phyloP scores from a whole-genome alignment of 2,888 invertebrate species.

The Toxonevra muliebris region DNA sequence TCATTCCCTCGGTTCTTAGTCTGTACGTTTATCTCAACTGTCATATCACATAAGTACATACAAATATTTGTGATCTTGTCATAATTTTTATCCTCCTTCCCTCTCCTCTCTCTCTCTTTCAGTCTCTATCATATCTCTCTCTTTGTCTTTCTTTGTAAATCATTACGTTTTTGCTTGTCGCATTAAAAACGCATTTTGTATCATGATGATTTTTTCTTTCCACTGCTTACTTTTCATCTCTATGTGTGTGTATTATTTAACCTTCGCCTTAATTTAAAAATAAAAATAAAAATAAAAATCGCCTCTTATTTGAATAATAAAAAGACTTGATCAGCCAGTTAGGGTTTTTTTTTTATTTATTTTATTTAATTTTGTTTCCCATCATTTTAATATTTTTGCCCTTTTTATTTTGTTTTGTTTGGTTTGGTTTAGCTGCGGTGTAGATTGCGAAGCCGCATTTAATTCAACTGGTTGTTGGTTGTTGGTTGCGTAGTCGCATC shows the following conservation, averaged over 20 bases:
- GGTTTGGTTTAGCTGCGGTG: neutral
- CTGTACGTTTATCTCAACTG: too few species aligned
- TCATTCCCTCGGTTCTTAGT: too few species aligned
- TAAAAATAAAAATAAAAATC: conserved; percentile 20
- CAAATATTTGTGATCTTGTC: neutral
- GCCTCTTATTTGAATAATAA: conserved; percentile 16
- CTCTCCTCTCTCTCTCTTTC: neutral
- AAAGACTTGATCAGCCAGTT: conserved; percentile 25
- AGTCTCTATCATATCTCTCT: neutral
- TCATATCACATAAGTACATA: neutral
- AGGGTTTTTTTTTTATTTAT: conserved; percentile 6
- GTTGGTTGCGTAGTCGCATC: too few species aligned
- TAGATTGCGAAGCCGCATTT: too few species aligned
- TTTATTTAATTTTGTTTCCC: conserved; percentile 13
- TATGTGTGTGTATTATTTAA: conserved; percentile 20
- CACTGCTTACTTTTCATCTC: conserved; percentile 3
- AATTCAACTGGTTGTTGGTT: too few species aligned
- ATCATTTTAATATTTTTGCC: conserved; percentile 5
- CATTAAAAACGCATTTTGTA: conserved; percentile 32
- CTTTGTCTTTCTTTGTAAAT: neutral
- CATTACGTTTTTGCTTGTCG: conserved; percentile 16
- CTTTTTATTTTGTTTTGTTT: conserved; percentile 9
- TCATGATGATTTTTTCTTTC: conserved; percentile 18
- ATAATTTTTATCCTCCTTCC: neutral
- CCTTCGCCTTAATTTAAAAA: conserved; percentile 34